Percentiles rank a stretch among this genome's conserved stretches.
phyloP scores from a whole-genome alignment of 2,888 invertebrate species.

The Himalopsyche anomala region DNA sequence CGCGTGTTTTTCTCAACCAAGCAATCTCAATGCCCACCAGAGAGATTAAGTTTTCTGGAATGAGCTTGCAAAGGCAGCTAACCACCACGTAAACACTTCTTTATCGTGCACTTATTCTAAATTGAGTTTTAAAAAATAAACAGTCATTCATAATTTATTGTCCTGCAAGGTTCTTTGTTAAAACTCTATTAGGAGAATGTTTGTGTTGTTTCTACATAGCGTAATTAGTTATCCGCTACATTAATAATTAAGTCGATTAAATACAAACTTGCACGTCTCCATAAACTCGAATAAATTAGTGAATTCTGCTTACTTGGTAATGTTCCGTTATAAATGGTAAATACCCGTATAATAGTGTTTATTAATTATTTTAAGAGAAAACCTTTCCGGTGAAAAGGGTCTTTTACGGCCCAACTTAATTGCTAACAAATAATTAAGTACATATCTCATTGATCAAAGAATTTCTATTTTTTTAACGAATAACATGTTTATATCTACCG shows the following conservation, averaged over 20 bases:
- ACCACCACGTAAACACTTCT: not conserved
- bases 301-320: too few relatives aligned
- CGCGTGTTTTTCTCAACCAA: not conserved
- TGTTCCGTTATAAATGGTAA: too few relatives aligned
- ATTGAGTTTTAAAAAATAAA: constrained; percentile 31
- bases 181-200: not conserved
- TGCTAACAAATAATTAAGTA: too few relatives aligned
- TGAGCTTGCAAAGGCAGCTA: not conserved
- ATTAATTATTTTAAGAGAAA: too few relatives aligned
- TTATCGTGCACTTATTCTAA: constrained; percentile 24
- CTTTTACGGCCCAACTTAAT: too few relatives aligned
- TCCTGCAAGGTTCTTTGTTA: not conserved
- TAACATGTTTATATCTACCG: too few relatives aligned
- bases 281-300: too few relatives aligned
- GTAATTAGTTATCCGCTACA: not conserved
- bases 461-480: too few relatives aligned
- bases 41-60: constrained; percentile 3
- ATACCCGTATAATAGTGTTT: too few relatives aligned
- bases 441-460: too few relatives aligned
- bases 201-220: not conserved
- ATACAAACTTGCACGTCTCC: too few relatives aligned
- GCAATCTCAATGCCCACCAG: not conserved
- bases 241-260: constrained; percentile 6
- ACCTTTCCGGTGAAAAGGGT: too few relatives aligned
- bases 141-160: not conserved